Percentiles rank a stretch among this genome's conserved stretches.
Evolutionary conservation across 2,888 invertebrate species (phyloP).

Genomic region (Xanthorhoe designata): DNA sequence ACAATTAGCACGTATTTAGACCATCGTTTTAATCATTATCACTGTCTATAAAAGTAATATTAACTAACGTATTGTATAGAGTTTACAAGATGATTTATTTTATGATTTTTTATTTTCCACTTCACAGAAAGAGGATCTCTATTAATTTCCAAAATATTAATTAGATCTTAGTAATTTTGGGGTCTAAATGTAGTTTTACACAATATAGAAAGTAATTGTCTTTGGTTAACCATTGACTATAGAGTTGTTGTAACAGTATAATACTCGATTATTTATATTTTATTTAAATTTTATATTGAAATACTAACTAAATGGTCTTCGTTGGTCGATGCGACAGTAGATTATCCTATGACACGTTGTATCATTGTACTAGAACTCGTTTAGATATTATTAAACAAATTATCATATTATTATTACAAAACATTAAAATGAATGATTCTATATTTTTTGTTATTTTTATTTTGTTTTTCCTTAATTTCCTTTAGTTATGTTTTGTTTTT

Average conservation of each 20-base stretch:
- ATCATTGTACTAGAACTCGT: conserved; percentile 77
- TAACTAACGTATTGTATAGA: conserved; percentile 51
- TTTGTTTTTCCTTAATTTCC: conserved; percentile 39
- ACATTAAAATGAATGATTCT: conserved; percentile 81
- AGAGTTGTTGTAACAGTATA: conserved; percentile 79
- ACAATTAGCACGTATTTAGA: conserved; percentile 37
- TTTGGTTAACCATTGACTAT: conserved; percentile 78
- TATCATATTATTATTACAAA: conserved; percentile 75
- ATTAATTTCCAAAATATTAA: conserved; percentile 65
- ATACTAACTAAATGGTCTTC: conserved; percentile 69
- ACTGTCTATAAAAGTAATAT: conserved; percentile 30
- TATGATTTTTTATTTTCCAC: conserved; percentile 59
- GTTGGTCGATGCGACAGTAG: conserved; percentile 74
- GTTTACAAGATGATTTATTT: conserved; percentile 55
- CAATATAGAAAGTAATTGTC: conserved; percentile 59
- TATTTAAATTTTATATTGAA: conserved; percentile 76
- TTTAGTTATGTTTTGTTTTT: conserved; percentile 25
- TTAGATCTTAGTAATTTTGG: conserved; percentile 53
- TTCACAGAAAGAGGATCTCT: conserved; percentile 72
- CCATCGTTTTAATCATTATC: conserved; percentile 35
- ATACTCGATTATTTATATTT: conserved; percentile 85
- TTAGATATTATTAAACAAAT: conserved; percentile 73
- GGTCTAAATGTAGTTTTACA: conserved; percentile 49
- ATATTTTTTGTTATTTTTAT: conserved; percentile 58
- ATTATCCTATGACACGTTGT: conserved; percentile 70